Evolutionary conservation across 2,797 vertebrate genomes (phyloP), one percentile per base, ranked within the genome.

Genomic region (Eurystomus glaucurus): DNA sequence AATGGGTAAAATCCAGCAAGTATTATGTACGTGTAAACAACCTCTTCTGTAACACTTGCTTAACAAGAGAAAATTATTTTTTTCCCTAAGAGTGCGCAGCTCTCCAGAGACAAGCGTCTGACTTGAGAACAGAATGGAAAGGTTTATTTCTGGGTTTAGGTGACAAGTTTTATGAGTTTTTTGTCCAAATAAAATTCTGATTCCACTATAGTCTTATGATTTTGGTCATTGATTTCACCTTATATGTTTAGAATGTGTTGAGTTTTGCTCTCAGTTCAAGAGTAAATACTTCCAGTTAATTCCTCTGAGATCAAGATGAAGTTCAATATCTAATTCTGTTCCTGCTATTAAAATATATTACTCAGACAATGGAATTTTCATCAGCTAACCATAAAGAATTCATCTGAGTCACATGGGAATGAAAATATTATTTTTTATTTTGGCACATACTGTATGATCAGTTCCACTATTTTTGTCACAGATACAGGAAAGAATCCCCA

Each of bases 401-500:
- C 65, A 70, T 10, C n/a, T 41, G 35, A 93, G 35, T 35, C 72
- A 84, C 28, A 48, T 4, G 46, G 50, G 88, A 86, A 90, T 88
- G 89, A 85, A 96, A 87, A 66, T 39, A 6, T 55, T 81, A 28
- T 82, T 93, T 93, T 93, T 95, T 95, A 61, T 91, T 91, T 85
- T 84, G 65, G 64, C 51, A 94, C 51, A 77, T 31, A 83, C 22
- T 79, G 19, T 75, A 90, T 41, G 71, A 68, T 72, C 31, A 78
- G 14, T 77, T 91, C n/a, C 50, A 51, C 31, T 90, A 19, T 72
- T 95, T 97, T 89, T 96, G 66, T 91, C 65, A 91, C 31, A 77
- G 37, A 71, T 71, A 57, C 41, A 45, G 35, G 41, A 94, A 88
- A 61, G 50, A 46, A 84, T 76, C 50, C 51, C 61, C 91, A 19